Evolutionary conservation across 2,888 invertebrate genomes (phyloP).

Genomic region (Ormyrus thymus): DNA sequence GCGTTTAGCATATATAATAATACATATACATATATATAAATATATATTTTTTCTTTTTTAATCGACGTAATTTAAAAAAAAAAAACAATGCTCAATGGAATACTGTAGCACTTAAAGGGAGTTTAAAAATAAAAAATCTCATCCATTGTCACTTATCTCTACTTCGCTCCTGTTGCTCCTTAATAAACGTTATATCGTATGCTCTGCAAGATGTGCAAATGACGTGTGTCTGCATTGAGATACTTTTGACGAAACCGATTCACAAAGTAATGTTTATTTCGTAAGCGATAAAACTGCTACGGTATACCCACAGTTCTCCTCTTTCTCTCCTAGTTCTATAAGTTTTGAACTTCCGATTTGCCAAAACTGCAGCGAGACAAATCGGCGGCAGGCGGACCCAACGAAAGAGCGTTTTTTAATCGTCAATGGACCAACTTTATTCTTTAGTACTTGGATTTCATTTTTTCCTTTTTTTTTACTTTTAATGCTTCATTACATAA

Average conservation of each 20-base stretch:
- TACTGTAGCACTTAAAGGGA: conserved; percentile 8
- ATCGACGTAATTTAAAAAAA: conserved; percentile 8
- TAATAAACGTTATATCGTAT: conserved; percentile 6
- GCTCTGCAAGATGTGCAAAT: conserved; percentile 44
- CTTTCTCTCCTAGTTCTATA: conserved; percentile 14
- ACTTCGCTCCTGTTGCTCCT: conserved; percentile 32
- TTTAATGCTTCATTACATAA: conserved; percentile 17
- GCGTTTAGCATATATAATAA: not conserved
- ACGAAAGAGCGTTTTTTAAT: conserved; percentile 21
- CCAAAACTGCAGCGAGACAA: conserved; percentile 24
- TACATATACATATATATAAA: conserved; percentile 27
- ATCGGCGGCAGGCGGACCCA: conserved; percentile 12
- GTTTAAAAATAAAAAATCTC: conserved; percentile 52
- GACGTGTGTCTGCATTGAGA: conserved; percentile 61
- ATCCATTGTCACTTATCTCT: conserved; percentile 11
- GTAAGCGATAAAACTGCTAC: conserved; percentile 30
- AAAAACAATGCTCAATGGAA: conserved; percentile 7
- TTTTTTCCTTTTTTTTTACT: conserved; percentile 3
- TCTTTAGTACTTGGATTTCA: not conserved
- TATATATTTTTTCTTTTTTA: conserved; percentile 43
- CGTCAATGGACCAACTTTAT: conserved; percentile 22
- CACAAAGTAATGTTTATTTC: conserved; percentile 60
- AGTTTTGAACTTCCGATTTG: conserved; percentile 20
- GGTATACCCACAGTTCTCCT: conserved; percentile 9
- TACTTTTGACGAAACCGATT: conserved; percentile 61